Evolutionary conservation across 2,888 invertebrate genomes (phyloP).

Genomic region (Agonum fuliginosum): DNA sequence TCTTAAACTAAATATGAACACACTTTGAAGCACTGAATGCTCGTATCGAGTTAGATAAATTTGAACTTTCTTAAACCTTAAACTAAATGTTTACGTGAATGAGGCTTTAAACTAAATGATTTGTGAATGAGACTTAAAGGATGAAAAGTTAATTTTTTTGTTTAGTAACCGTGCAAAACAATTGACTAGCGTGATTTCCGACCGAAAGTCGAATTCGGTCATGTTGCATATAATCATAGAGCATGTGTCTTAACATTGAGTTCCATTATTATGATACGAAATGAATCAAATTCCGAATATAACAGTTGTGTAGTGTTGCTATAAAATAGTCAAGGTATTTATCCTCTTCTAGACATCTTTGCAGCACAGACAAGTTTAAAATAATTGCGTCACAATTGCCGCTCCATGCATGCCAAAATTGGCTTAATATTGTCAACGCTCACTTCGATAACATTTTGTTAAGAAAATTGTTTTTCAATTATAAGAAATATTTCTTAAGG

Average conservation of each 20-base stretch:
- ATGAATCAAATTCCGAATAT: conserved; percentile 51
- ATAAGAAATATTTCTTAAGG: not conserved
- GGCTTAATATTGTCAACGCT: conserved; percentile 49
- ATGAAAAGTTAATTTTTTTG: not conserved
- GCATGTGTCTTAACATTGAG: conserved; percentile 51
- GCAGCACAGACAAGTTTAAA: conserved; percentile 57
- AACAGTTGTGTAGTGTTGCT: conserved; percentile 59
- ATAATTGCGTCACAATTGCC: conserved; percentile 57
- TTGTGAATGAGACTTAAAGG: too few species aligned
- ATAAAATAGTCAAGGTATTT: conserved; percentile 55
- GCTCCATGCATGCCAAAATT: conserved; percentile 59
- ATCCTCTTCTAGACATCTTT: conserved; percentile 58
- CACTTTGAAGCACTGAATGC: too few species aligned
- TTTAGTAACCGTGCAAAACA: not conserved
- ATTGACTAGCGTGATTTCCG: conserved; percentile 30
- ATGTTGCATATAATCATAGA: conserved; percentile 51
- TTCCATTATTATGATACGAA: conserved; percentile 50
- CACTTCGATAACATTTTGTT: conserved; percentile 14
- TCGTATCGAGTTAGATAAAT: too few species aligned
- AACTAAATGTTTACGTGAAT: too few species aligned
- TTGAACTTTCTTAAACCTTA: too few species aligned
- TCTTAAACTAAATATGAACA: too few species aligned
- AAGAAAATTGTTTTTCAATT: not conserved
- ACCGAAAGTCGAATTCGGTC: not conserved
- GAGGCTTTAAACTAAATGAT: too few species aligned